phyloP scores from a whole-genome alignment of 1,140 invertebrate genomes.

The Sitobion miscanthi region DNA sequence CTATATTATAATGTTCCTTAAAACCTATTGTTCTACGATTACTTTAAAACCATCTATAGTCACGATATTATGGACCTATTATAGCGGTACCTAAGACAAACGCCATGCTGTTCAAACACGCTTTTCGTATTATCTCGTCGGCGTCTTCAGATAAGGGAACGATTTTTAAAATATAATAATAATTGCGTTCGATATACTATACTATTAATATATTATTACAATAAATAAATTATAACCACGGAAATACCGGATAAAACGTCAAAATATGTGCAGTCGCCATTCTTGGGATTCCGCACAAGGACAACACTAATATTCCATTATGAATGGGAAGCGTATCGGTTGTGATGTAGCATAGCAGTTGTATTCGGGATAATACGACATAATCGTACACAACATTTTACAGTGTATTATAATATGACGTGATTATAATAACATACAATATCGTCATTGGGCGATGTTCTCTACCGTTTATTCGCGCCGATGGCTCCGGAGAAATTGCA shows the following conservation, averaged over 20 bases:
- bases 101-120: neutral
- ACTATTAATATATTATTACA: too few relatives aligned
- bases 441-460: neutral
- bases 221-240: too few relatives aligned
- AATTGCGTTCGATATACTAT: neutral
- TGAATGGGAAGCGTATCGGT: neutral
- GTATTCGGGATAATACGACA: neutral
- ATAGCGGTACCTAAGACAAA: too few relatives aligned
- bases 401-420: neutral
- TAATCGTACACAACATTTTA: neutral
- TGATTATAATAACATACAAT: neutral
- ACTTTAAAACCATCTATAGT: neutral
- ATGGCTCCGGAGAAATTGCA: neutral
- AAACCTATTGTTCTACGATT: neutral
- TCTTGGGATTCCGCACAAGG: neutral
- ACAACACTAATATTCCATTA: neutral
- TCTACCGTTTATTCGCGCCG: too few relatives aligned
- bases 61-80: neutral
- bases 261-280: neutral
- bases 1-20: neutral
- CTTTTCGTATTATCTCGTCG: neutral
- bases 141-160: neutral
- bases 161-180: constrained; percentile 5
- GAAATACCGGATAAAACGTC: neutral
- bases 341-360: neutral